Evolutionary conservation across 2,113 vertebrate species (phyloP), one percentile per base, ranked within the genome.

Genomic region (Ellobius talpinus): DNA sequence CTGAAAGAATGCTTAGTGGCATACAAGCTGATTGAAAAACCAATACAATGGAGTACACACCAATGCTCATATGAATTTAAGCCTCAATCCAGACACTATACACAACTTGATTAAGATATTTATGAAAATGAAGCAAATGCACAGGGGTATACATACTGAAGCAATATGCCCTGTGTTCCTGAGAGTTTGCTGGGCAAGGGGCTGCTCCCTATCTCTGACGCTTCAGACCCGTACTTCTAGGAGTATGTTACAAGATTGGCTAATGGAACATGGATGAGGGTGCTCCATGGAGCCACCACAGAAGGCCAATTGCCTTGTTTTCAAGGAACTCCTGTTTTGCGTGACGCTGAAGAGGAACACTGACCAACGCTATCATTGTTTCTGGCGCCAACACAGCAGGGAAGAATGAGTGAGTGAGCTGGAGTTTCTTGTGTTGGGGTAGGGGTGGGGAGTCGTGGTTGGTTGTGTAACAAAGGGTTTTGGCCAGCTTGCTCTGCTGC

Each of bases 31-130:
- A 79, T 31, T 78, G 23, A 94, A 45, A 91, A 93, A 79, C 39
- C 52, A 94, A 58, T 70, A 24, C 78, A 95, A 78, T 7, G n/a
- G 2, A 93, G 36, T 24, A 76, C 4, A 92, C 47, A 52, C 9
- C 81, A 47, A 78, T 70, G 63, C 89, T 91, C 78, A 89, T 21
- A 52, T 68, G 55, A 91, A 84, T 74, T 70, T 87, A 78, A 90
- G 63, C 39, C 81, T 39, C 42, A 73, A 79, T 45, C 17, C 14
- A 72, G 47, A 91, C 39, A 72, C 61, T 81, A 12, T 33, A 87
- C n/a, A 12, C 45, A 92, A 92, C 73, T n/a, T 65, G 39, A 86
- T 76, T 92, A 87, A 94, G 52, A 45, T 73, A 58, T 47, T 13
- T 82, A 58, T 73, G 58, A 21, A 89, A 96, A 87, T n/a, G 58